Conservation (phyloP, 2,888 invertebrate species). For the Lasioglossum leucozonium region DNA sequence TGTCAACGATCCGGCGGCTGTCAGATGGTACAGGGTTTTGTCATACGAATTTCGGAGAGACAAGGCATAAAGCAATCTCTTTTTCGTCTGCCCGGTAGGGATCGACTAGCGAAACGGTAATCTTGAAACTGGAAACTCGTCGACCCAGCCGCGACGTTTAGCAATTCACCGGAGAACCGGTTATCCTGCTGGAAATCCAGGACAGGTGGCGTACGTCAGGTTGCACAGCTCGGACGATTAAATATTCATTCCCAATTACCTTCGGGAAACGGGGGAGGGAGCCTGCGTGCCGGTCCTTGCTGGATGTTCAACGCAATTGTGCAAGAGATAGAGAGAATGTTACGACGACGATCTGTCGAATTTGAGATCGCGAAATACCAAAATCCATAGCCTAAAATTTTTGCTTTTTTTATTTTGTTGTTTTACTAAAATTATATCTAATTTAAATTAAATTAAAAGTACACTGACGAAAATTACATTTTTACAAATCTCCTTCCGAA, state of each 20-base stretch:
- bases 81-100: background rate
- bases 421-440: too few relatives aligned
- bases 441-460: too few relatives aligned
- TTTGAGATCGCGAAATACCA: too few relatives aligned
- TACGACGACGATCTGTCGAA: slow-evolving; percentile 30
- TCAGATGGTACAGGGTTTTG: background rate
- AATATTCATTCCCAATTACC: slow-evolving; percentile 65
- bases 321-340: background rate
- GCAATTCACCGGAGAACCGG: slow-evolving; percentile 38
- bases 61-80: background rate
- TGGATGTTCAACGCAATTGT: slow-evolving; percentile 38
- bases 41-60: background rate
- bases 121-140: slow-evolving; percentile 1
- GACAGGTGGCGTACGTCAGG: slow-evolving; percentile 18
- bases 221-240: slow-evolving; percentile 44
- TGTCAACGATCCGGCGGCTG: background rate
- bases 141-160: slow-evolving; percentile 21
- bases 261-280: slow-evolving; percentile 39
- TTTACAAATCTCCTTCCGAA: too few relatives aligned
- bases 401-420: too few relatives aligned
- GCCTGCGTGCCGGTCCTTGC: background rate
- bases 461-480: too few relatives aligned
- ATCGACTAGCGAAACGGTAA: background rate
- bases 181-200: slow-evolving; percentile 27
- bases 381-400: too few relatives aligned